Conservation (phyloP, 2,888 invertebrate species). For the Oscheius myriophilus region DNA sequence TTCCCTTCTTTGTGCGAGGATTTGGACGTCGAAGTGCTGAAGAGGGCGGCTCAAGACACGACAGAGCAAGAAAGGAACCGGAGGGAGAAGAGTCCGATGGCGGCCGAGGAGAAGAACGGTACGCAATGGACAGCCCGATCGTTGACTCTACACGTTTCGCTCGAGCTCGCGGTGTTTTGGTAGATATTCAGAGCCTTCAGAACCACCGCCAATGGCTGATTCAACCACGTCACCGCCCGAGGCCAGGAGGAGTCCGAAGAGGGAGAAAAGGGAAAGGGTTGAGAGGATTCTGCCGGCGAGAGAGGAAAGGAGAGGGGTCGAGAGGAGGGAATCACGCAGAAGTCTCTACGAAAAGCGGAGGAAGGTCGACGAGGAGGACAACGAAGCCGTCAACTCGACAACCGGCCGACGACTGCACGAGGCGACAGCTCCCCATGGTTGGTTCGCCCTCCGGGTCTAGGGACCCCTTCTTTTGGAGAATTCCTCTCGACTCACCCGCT, state of each 20-base stretch:
- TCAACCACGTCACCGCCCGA: neutral
- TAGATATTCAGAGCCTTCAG: conserved; percentile 23
- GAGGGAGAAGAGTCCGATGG: no score
- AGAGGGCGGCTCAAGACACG: conserved; percentile 19
- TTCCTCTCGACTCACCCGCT: no score
- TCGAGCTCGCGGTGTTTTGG: conserved; percentile 1
- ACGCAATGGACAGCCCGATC: conserved; percentile 15
- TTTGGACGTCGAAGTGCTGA: conserved; percentile 42
- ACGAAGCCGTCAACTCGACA: neutral
- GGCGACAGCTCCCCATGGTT: no score
- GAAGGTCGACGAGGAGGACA: neutral
- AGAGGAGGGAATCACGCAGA: neutral
- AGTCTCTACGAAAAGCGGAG: neutral
- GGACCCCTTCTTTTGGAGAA: no score
- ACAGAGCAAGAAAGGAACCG: neutral
- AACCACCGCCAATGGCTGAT: neutral
- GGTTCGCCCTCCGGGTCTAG: no score
- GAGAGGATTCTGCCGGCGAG: neutral
- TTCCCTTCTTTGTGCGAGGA: conserved; percentile 39
- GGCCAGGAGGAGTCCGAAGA: neutral
- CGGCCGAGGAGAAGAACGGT: neutral
- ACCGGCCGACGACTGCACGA: no score
- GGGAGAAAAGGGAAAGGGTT: neutral
- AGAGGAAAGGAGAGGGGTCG: neutral
- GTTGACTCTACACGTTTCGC: neutral